Conservation (phyloP, 2,113 vertebrate genomes). For the Nipponia nippon region DNA sequence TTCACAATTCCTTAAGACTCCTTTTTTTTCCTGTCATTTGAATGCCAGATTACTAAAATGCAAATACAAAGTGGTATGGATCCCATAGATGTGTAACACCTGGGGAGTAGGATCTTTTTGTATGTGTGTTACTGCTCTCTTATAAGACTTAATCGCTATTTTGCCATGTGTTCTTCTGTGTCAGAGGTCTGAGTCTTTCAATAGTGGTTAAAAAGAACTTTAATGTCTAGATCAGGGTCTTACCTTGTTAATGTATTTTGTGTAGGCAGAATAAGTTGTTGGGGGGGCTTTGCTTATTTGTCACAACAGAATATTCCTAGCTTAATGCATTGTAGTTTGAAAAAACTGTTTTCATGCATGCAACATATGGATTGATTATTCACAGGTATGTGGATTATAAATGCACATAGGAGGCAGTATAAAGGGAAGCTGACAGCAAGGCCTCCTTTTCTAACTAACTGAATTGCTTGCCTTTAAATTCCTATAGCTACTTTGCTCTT, state of each 20-base stretch:
- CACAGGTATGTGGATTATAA: neutral
- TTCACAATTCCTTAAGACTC: neutral
- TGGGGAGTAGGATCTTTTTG: neutral
- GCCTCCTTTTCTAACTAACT: neutral
- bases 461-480: neutral
- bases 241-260: neutral
- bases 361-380: neutral
- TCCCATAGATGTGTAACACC: neutral
- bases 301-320: neutral
- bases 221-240: neutral
- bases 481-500: neutral
- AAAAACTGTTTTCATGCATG: neutral
- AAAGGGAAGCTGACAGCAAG: neutral
- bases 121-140: neutral
- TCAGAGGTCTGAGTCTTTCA: neutral
- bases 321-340: neutral
- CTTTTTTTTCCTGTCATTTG: neutral
- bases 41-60: neutral
- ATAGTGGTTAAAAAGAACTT: neutral
- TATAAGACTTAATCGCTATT: neutral
- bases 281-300: neutral
- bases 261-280: neutral
- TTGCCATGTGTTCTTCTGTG: neutral
- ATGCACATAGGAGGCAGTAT: accelerated
- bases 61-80: neutral